A percentile compares a stretch with the other conserved stretches of the same genome.
Conservation (phyloP, 2,888 invertebrate species). For the Sarcophaga variegata region DNA sequence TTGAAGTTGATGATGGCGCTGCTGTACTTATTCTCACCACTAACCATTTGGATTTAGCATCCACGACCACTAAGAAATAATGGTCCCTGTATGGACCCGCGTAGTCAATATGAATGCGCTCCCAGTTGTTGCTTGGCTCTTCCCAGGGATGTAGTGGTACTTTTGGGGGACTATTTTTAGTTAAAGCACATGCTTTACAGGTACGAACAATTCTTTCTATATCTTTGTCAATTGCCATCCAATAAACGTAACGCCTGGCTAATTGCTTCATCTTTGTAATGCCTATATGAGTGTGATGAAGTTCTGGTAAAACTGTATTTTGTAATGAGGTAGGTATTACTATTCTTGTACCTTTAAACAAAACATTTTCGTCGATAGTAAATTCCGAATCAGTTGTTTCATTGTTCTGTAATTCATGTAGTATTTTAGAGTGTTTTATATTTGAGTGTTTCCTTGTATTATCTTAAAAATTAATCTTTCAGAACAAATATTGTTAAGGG, state of each 20-base stretch:
- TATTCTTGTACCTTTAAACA: no score
- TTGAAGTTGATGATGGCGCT: neutral
- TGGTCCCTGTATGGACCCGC: slow-evolving; percentile 25
- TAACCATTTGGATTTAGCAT: slow-evolving; percentile 52
- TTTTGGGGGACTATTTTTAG: slow-evolving; percentile 36
- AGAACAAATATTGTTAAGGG: no score
- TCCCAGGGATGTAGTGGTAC: slow-evolving; percentile 31
- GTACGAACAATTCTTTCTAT: slow-evolving; percentile 71
- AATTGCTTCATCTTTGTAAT: slow-evolving; percentile 73
- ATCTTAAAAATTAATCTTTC: no score
- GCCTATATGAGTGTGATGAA: no score
- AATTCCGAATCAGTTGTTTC: no score
- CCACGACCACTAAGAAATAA: slow-evolving; percentile 29
- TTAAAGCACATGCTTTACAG: slow-evolving; percentile 70
- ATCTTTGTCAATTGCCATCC: slow-evolving; percentile 72
- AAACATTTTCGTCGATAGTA: no score
- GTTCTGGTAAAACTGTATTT: no score
- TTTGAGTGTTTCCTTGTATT: no score
- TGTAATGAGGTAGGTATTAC: no score
- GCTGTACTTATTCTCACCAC: slow-evolving; percentile 15
- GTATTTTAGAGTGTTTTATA: no score
- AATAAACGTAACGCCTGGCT: slow-evolving; percentile 71
- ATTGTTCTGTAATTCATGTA: no score
- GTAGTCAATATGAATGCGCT: slow-evolving; percentile 22
- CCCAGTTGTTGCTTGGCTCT: no score